Evolutionary conservation across 2,888 invertebrate species (phyloP).

Genomic region (Epirrita christyi): DNA sequence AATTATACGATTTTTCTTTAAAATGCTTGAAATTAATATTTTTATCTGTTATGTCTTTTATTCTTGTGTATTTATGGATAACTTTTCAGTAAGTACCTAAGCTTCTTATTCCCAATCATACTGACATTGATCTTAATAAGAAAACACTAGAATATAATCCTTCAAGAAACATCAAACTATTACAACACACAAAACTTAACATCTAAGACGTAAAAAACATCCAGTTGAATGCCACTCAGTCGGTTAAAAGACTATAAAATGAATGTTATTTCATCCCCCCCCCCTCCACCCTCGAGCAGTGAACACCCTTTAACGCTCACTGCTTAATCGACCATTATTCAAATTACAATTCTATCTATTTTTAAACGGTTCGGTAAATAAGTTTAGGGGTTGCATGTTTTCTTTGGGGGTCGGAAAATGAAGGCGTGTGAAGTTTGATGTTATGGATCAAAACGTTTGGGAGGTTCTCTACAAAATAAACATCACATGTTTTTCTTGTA

Average conservation of each 20-base stretch:
- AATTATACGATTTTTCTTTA: too few relatives aligned
- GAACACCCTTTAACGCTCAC: conserved; percentile 36
- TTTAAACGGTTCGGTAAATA: conserved; percentile 42
- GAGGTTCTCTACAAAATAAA: background rate
- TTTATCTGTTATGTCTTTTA: too few relatives aligned
- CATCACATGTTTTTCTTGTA: background rate
- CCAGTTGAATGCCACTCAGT: conserved; percentile 37
- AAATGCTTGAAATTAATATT: too few relatives aligned
- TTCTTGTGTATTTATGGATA: too few relatives aligned
- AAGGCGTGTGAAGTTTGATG: conserved; percentile 11
- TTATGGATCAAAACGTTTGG: background rate
- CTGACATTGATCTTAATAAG: too few relatives aligned
- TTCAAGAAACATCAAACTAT: background rate
- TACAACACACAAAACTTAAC: conserved; percentile 14
- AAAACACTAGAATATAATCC: too few relatives aligned
- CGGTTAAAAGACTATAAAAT: conserved; percentile 56
- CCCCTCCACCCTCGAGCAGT: conserved; percentile 3
- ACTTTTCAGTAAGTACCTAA: too few relatives aligned
- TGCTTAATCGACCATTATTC: conserved; percentile 60
- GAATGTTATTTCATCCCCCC: conserved; percentile 45
- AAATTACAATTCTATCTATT: conserved; percentile 49
- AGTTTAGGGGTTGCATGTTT: conserved; percentile 14
- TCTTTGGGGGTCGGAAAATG: conserved; percentile 9
- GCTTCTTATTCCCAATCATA: too few relatives aligned
- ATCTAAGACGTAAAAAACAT: conserved; percentile 32